Evolutionary conservation across 1,140 invertebrate genomes (phyloP).

Genomic region (Lerema accius): DNA sequence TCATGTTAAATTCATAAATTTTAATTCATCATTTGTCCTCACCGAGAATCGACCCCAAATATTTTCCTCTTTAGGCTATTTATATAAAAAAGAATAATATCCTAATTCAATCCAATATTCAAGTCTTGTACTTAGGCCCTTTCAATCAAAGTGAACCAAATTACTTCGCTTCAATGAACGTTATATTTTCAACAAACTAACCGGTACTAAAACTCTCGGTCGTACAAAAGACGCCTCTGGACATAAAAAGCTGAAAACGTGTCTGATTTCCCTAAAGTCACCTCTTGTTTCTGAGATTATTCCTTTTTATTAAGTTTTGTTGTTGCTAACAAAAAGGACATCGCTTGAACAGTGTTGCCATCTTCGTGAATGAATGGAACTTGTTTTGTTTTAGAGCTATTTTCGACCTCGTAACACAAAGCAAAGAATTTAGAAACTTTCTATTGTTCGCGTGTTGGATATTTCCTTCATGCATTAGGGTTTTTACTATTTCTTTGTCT

Average conservation of each 20-base stretch:
- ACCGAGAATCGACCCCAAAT: no score
- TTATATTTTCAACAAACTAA: background rate
- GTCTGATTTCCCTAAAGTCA: constrained; percentile 3
- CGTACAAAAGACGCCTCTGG: background rate
- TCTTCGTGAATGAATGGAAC: constrained; percentile 15
- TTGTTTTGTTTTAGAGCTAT: constrained; percentile 22
- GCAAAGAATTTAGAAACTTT: constrained; percentile 14
- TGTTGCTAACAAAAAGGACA: background rate
- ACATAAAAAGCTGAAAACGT: background rate
- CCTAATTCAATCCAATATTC: no score
- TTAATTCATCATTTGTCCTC: no score
- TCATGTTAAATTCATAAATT: no score
- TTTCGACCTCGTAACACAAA: constrained; percentile 21
- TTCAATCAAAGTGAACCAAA: background rate
- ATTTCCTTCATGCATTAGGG: constrained; percentile 16
- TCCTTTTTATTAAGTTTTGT: constrained; percentile 6
- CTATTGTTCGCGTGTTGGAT: constrained; percentile 1
- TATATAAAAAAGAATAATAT: background rate
- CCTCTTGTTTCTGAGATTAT: constrained; percentile 1
- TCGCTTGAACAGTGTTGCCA: constrained; percentile 1
- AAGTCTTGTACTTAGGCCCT: no score
- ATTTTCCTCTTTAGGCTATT: no score
- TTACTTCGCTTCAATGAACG: background rate
- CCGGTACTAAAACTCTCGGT: background rate
- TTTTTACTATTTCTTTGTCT: no score